Evolutionary conservation across 1,140 invertebrate species (phyloP).

Genomic region (Andricus grossulariae): DNA sequence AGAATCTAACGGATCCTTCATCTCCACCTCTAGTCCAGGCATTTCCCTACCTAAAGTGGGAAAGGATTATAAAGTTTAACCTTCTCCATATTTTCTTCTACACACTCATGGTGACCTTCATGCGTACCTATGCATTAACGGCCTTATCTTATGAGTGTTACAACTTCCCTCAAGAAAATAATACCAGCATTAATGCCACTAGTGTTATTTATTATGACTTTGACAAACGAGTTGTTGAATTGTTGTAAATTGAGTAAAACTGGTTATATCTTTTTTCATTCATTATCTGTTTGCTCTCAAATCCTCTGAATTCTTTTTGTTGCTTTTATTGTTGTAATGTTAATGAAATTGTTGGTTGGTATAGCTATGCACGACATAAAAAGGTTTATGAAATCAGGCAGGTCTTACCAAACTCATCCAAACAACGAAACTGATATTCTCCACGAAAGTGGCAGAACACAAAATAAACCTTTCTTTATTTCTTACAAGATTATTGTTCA

Average conservation of each 20-base stretch:
- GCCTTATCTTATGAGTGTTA: too few species aligned
- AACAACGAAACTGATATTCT: slow-evolving; percentile 82
- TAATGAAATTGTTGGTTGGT: slow-evolving; percentile 83
- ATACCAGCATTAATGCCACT: too few species aligned
- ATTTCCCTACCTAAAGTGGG: too few species aligned
- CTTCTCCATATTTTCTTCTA: too few species aligned
- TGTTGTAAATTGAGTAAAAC: slow-evolving; percentile 67
- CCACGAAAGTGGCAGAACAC: slow-evolving; percentile 80
- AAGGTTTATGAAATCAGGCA: slow-evolving; percentile 82
- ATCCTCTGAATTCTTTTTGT: slow-evolving; percentile 80
- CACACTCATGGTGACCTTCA: too few species aligned
- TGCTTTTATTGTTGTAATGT: slow-evolving; percentile 81
- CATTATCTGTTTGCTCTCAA: slow-evolving; percentile 78
- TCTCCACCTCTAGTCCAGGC: too few species aligned
- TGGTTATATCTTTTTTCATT: slow-evolving; percentile 66
- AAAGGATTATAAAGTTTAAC: too few species aligned
- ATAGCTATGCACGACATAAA: slow-evolving; percentile 83
- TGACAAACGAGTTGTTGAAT: slow-evolving; percentile 79
- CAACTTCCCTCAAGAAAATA: too few species aligned
- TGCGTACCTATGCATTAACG: too few species aligned
- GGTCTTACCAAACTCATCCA: slow-evolving; percentile 81
- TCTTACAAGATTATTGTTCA: slow-evolving; percentile 67
- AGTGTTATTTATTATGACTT: slow-evolving; percentile 70
- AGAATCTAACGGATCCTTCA: too few species aligned
- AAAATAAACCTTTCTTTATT: slow-evolving; percentile 76